Evolutionary conservation across 1,140 invertebrate genomes (phyloP), one percentile per base, ranked within the genome.

Genomic region (Bombus picipes): DNA sequence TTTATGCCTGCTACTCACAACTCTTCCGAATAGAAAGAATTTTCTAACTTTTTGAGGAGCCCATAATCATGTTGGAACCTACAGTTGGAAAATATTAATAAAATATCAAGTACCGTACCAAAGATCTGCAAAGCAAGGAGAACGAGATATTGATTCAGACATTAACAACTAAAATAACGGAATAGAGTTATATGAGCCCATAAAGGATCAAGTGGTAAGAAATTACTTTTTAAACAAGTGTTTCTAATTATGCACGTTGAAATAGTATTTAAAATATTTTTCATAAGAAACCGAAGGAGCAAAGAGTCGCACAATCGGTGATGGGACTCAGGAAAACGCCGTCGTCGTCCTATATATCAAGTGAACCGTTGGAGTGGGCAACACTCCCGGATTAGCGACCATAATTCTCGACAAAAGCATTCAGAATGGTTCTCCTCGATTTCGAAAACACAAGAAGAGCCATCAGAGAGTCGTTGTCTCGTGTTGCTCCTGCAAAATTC

Each of bases 331-430:
- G 62, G 59, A 81, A 83, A 81, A 66, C 74, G 77, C 34, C 87
- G 87, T 87, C 85, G 83, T 78, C 78, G 85, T 65, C 81, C 84
- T 84, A 91, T 89, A 92, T 84, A 90, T 92, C 88, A 89, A 79
- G 79, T 72, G 59, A 70, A 78, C 39, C 37, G 12, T 25, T 70
- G 81, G 85, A 88, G 82, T 90, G 65, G 72, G 88, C 79, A 84
- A 82, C 87, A 77, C 91, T 90, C 91, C 88, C 86, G 88, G 92
- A 92, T 92, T 92, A 92, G 91, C 90, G 86, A 76, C 90, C 89
- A 89, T 92, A 91, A 92, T 81, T 92, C 91, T 92, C 81, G 59
- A 12, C 77, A 62, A 34, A 34, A 79, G 57, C 78, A 76, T 86
- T 90, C 68, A 73, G 74, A 89, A 72, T 82, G 73, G 62, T 66